Conservation (phyloP, 2,797 vertebrate genomes). For the Mus minutoides region DNA sequence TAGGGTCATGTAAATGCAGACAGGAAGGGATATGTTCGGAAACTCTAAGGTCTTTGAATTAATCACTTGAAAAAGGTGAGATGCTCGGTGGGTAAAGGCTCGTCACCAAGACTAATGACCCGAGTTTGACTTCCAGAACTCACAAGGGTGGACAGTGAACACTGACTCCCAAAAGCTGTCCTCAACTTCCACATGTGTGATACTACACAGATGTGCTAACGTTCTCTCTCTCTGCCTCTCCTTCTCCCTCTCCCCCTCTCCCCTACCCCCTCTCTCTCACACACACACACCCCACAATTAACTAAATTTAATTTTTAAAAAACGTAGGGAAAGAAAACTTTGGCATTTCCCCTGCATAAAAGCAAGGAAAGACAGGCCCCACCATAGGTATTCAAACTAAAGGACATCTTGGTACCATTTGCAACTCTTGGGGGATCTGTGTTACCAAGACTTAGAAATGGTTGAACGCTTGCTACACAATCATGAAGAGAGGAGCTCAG, state of each 20-base stretch:
- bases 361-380: not conserved
- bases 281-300: not conserved
- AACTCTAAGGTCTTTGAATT: not conserved
- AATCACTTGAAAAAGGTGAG: not conserved
- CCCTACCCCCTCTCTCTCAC: not conserved
- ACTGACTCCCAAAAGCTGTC: not conserved
- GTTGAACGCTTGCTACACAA: not conserved
- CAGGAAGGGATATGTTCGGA: not conserved
- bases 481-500: not conserved
- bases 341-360: not conserved
- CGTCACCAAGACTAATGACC: not conserved
- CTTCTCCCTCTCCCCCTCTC: not conserved
- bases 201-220: not conserved
- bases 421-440: not conserved
- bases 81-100: not conserved
- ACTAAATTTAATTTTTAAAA: not conserved
- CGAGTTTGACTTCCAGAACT: not conserved
- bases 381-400: not conserved
- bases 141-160: not conserved
- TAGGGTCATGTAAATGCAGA: not conserved
- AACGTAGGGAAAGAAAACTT: not conserved
- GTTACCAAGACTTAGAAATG: not conserved
- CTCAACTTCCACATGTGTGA: not conserved
- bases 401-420: not conserved
- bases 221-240: no score